Evolutionary conservation across 2,888 invertebrate species (phyloP).

Genomic region (Dilophus febrilis): DNA sequence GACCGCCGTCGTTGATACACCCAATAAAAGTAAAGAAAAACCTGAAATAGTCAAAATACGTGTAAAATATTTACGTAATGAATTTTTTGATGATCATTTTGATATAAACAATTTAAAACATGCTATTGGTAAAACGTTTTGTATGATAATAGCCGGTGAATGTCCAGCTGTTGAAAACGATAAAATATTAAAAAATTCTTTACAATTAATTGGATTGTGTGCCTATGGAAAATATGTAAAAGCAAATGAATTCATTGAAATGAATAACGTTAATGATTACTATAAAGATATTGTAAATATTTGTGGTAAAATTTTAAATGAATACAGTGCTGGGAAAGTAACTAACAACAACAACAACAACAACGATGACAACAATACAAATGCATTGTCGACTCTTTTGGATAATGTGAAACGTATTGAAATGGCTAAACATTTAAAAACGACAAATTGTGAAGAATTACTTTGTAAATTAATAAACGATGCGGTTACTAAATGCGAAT

Average conservation of each 20-base stretch:
- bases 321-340: slow-evolving; percentile 9
- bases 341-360: slow-evolving; percentile 10
- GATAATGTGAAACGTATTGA: slow-evolving; percentile 14
- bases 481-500: slow-evolving; percentile 21
- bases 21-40: slow-evolving; percentile 23
- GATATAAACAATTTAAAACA: slow-evolving; percentile 55
- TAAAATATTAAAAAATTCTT: slow-evolving; percentile 36
- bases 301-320: slow-evolving; percentile 23
- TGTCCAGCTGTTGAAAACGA: no score
- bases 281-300: slow-evolving; percentile 28
- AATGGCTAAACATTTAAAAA: slow-evolving; percentile 17
- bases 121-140: slow-evolving; percentile 69
- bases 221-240: slow-evolving; percentile 49
- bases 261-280: slow-evolving; percentile 19
- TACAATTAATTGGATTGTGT: slow-evolving; percentile 46
- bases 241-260: slow-evolving; percentile 20
- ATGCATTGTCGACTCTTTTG: not conserved
- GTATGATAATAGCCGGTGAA: slow-evolving; percentile 35
- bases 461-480: slow-evolving; percentile 19
- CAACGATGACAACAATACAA: not conserved
- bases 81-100: slow-evolving; percentile 79
- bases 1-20: no score
- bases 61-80: slow-evolving; percentile 62
- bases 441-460: slow-evolving; percentile 15
- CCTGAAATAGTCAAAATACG: slow-evolving; percentile 54